Evolutionary conservation across 2,888 invertebrate species (phyloP).

Genomic region (Pollenia angustigena): DNA sequence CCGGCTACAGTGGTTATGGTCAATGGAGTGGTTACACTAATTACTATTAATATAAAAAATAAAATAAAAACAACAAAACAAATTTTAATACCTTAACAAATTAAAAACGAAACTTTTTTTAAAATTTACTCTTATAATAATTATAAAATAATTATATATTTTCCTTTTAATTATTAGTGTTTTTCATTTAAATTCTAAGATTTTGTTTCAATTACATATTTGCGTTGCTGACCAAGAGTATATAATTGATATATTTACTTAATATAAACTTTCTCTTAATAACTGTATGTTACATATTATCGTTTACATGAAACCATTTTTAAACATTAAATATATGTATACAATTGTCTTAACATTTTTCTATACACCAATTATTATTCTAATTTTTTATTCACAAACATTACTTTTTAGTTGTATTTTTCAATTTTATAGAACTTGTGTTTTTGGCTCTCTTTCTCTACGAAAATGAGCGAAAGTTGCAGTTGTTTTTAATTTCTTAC

Average conservation of each 20-base stretch:
- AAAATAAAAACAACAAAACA: background rate
- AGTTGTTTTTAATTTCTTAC: constrained; percentile 23
- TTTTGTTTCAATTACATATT: constrained; percentile 36
- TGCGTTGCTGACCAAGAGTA: constrained; percentile 53
- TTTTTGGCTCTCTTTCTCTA: background rate
- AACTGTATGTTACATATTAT: constrained; percentile 29
- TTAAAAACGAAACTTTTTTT: constrained; percentile 20
- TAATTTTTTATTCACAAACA: constrained; percentile 20
- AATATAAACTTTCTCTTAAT: constrained; percentile 36
- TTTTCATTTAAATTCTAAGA: constrained; percentile 49
- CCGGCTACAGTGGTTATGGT: constrained; percentile 84
- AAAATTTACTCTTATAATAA: constrained; percentile 54
- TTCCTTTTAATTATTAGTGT: constrained; percentile 21
- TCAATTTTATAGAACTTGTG: background rate
- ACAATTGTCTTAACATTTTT: constrained; percentile 31
- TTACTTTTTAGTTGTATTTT: constrained; percentile 1
- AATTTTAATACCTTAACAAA: constrained; percentile 46
- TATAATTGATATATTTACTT: constrained; percentile 45
- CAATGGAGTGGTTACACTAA: constrained; percentile 86
- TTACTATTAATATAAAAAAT: constrained; percentile 79
- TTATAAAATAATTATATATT: constrained; percentile 70
- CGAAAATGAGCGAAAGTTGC: background rate
- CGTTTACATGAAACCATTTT: constrained; percentile 17
- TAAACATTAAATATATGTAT: constrained; percentile 8
- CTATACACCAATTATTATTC: background rate